A percentile compares a stretch with the other conserved stretches of the same genome.
Evolutionary conservation across 2,888 invertebrate species (phyloP).

Genomic region (Mimachlamys varia): DNA sequence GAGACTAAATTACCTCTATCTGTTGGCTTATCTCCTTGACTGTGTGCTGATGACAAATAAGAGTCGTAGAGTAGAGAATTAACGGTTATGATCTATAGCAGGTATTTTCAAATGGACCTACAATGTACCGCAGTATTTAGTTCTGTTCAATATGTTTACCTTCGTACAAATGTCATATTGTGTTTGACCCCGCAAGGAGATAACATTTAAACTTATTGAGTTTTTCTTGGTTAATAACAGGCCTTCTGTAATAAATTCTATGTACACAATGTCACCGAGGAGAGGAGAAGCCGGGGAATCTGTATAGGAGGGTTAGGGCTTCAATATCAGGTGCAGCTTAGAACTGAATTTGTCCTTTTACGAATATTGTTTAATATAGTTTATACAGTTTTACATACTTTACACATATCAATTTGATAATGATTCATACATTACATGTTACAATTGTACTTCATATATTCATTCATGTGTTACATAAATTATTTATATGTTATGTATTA

Average conservation of each 20-base stretch:
- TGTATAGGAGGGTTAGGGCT: no score
- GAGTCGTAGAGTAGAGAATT: background rate
- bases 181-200: background rate
- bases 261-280: background rate
- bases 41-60: background rate
- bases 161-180: background rate
- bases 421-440: no score
- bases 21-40: slow-evolving; percentile 18
- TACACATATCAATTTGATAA: no score
- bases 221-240: background rate
- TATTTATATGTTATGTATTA: no score
- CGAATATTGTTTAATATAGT: no score
- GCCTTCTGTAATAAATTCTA: background rate
- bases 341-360: no score
- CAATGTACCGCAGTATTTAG: background rate
- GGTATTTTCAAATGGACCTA: background rate
- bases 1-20: background rate
- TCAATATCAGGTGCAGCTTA: no score
- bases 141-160: background rate
- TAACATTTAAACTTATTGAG: background rate
- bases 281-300: background rate
- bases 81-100: background rate
- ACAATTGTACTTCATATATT: no score
- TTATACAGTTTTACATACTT: no score
- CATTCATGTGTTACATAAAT: no score